Percentiles rank a stretch among this genome's conserved stretches.
Conservation (phyloP, 2,113 vertebrate genomes). For the Serilophus lunatus region DNA sequence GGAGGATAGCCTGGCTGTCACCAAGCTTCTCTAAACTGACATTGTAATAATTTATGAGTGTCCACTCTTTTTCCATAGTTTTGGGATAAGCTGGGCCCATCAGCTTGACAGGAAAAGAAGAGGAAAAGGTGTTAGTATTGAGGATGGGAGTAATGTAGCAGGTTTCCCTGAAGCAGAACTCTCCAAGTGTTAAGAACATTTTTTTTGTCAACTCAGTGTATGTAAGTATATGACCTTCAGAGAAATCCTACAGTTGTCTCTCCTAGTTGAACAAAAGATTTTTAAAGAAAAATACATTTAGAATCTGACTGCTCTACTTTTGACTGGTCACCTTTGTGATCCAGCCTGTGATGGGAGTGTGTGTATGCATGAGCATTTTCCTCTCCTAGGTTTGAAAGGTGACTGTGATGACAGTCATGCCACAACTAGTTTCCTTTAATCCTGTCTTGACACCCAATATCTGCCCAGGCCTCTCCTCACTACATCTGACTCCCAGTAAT, state of each 20-base stretch:
- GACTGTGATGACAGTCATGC: not conserved
- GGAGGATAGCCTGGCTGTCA: conserved; percentile 17
- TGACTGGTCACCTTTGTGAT: not conserved
- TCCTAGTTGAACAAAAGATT: fast-evolving
- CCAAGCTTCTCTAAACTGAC: not conserved
- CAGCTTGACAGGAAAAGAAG: not conserved
- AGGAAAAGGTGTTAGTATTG: not conserved
- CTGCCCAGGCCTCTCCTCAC: not conserved
- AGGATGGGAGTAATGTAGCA: not conserved
- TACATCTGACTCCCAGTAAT: not conserved
- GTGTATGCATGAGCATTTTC: not conserved
- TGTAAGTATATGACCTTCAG: not conserved
- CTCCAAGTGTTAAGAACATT: not conserved
- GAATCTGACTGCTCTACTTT: not conserved
- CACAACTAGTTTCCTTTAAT: not conserved
- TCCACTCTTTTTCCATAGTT: conserved; percentile 24
- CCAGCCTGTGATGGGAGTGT: not conserved
- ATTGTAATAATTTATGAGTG: not conserved
- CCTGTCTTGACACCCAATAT: not conserved
- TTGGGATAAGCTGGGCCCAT: not conserved
- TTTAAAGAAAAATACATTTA: not conserved
- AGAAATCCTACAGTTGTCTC: not conserved
- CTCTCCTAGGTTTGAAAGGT: not conserved
- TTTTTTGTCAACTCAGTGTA: not conserved
- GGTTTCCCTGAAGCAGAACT: not conserved